Percentiles rank a stretch among this genome's conserved stretches.
Evolutionary conservation across 2,797 vertebrate species (phyloP).

Genomic region (Ara ararauna): DNA sequence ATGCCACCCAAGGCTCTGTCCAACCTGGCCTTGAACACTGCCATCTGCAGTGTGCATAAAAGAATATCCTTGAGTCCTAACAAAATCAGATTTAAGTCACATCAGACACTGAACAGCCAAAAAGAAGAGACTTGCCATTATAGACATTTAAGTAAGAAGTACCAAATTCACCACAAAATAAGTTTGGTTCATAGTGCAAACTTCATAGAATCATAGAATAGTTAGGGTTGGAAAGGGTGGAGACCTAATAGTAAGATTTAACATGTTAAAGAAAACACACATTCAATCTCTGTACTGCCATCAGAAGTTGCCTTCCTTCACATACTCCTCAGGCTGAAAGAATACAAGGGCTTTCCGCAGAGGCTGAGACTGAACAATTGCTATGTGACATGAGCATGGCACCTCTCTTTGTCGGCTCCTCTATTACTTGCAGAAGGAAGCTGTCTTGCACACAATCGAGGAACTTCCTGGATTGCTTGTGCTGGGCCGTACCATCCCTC

Average conservation of each 20-base stretch:
- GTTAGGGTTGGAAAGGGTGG: too few species aligned
- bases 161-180: neutral
- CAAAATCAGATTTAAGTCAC: neutral
- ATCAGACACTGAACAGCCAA: neutral
- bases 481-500: too few species aligned
- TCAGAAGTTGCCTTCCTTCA: neutral
- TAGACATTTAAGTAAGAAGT: neutral
- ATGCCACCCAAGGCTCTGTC: too few species aligned
- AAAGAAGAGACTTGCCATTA: neutral
- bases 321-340: neutral
- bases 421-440: too few species aligned
- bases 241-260: neutral
- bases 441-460: too few species aligned
- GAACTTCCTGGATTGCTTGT: too few species aligned
- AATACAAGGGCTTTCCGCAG: neutral
- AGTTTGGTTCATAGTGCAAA: neutral
- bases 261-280: neutral
- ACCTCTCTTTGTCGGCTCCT: too few species aligned
- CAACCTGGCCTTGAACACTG: too few species aligned
- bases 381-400: neutral
- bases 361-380: neutral
- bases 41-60: neutral
- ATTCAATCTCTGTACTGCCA: neutral
- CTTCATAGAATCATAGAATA: neutral
- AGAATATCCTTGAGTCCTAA: conserved; percentile 6